Percentiles rank a stretch among this genome's conserved stretches.
Conservation (phyloP, 2,888 invertebrate genomes). For the Sphaerophoria taeniata region DNA sequence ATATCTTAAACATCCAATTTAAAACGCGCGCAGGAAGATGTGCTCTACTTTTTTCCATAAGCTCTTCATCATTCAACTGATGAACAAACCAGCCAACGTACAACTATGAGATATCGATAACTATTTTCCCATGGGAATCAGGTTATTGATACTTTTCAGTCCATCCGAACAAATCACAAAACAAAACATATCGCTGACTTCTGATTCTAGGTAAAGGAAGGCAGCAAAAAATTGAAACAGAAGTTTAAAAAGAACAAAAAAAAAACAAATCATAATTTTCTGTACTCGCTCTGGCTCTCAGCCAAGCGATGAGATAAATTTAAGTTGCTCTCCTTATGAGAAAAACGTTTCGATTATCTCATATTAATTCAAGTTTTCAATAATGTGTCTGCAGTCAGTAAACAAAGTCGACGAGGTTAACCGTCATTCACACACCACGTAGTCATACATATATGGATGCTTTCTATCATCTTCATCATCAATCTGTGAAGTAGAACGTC, state of each 20-base stretch:
- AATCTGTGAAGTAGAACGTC: slow-evolving; percentile 67
- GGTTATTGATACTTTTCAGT: slow-evolving; percentile 44
- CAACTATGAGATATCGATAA: slow-evolving; percentile 50
- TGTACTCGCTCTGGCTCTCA: neutral
- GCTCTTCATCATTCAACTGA: neutral
- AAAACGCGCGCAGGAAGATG: slow-evolving; percentile 57
- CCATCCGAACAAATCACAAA: slow-evolving; percentile 26
- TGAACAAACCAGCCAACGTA: slow-evolving; percentile 12
- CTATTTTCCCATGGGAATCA: slow-evolving; percentile 72
- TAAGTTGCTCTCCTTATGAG: slow-evolving; percentile 50
- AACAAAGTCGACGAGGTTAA: slow-evolving; percentile 50
- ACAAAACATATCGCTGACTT: neutral
- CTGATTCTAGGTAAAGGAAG: too few relatives aligned
- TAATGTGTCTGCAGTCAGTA: slow-evolving; percentile 46
- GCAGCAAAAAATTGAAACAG: too few relatives aligned
- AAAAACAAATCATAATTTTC: too few relatives aligned
- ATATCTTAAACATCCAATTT: slow-evolving; percentile 59
- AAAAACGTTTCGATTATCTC: slow-evolving; percentile 70
- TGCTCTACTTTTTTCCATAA: slow-evolving; percentile 50
- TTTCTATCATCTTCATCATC: slow-evolving; percentile 47
- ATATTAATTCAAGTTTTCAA: slow-evolving; percentile 65
- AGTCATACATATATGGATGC: slow-evolving; percentile 40
- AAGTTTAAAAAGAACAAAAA: too few relatives aligned
- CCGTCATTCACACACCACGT: slow-evolving; percentile 35
- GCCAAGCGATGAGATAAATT: slow-evolving; percentile 8